These are phyloP conservation scores for Thamnophis sirtalis DNA, from an alignment of 2,113 vertebrate genomes.

Conservation along the genomic window DNA sequence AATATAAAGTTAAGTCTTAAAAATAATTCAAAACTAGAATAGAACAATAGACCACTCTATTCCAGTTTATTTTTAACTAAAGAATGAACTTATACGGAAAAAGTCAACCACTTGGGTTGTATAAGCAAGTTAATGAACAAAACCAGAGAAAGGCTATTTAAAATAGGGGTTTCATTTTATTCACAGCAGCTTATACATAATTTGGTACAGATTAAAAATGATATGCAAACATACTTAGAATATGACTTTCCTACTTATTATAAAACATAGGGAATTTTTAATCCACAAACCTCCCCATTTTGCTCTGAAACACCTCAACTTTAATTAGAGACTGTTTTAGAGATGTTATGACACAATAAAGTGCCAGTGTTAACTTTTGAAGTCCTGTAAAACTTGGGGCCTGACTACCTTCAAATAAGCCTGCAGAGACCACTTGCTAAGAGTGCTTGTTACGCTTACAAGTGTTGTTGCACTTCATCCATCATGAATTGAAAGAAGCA, in stretches of 20 bases:
- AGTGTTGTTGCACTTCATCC: background rate
- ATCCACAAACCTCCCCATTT: background rate
- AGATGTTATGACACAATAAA: background rate
- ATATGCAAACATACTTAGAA: background rate
- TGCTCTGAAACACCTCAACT: conserved; percentile 10
- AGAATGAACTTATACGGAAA: background rate
- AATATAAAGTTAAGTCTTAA: conserved; percentile 22
- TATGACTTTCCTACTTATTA: background rate
- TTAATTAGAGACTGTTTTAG: conserved; percentile 17
- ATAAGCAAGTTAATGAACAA: background rate
- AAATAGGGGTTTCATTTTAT: background rate
- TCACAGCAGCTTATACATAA: background rate
- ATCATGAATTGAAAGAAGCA: background rate
- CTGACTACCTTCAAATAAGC: background rate
- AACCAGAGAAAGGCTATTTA: background rate
- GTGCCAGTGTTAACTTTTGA: background rate
- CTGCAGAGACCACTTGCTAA: background rate
- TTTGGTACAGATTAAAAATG: background rate
- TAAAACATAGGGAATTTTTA: background rate
- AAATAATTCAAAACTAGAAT: conserved; percentile 20
- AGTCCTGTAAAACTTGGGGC: background rate
- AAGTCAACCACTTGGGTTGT: background rate
- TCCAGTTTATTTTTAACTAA: conserved; percentile 2
- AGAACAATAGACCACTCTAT: conserved; percentile 5
- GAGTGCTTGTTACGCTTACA: background rate